A percentile compares a stretch with the other conserved stretches of the same genome.
These are phyloP conservation scores for Rhabdomys pumilio DNA, from an alignment of 2,797 vertebrate species.

Conservation along the genomic window DNA sequence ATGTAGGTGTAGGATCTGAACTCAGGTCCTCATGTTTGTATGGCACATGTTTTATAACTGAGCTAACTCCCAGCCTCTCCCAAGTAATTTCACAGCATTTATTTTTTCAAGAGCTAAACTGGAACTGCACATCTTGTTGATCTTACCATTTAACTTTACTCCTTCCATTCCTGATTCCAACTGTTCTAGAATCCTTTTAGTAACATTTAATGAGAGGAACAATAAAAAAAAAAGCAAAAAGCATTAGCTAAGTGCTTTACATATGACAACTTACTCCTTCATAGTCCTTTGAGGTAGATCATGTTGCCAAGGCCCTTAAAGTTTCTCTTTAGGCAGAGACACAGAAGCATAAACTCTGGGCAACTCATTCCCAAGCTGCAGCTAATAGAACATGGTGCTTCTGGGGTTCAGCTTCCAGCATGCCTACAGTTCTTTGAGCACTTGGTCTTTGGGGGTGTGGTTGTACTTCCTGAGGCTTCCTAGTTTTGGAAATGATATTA, in stretches of 20 bases:
- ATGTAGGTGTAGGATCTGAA: not conserved
- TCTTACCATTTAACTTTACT: not conserved
- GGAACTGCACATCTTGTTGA: not conserved
- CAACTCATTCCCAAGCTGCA: not conserved
- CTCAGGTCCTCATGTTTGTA: not conserved
- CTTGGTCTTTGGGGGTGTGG: not conserved
- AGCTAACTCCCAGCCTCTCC: not conserved
- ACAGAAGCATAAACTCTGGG: not conserved
- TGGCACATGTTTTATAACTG: not conserved
- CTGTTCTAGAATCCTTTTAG: slow-evolving; percentile 28
- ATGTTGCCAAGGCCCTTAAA: not conserved
- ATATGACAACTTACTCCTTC: not conserved
- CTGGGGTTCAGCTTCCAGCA: not conserved
- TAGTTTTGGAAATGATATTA: not conserved
- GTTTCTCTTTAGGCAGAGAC: not conserved
- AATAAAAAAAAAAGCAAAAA: not conserved
- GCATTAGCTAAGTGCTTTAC: not conserved
- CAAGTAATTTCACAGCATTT: not conserved
- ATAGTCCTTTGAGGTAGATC: not conserved
- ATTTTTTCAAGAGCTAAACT: not conserved
- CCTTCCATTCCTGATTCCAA: not conserved
- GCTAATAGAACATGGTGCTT: not conserved
- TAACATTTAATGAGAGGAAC: not conserved
- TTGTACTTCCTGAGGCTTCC: not conserved
- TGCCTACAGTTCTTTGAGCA: not conserved